phyloP scores from a whole-genome alignment of 2,888 invertebrate species.

The Acrobasis repandana region DNA sequence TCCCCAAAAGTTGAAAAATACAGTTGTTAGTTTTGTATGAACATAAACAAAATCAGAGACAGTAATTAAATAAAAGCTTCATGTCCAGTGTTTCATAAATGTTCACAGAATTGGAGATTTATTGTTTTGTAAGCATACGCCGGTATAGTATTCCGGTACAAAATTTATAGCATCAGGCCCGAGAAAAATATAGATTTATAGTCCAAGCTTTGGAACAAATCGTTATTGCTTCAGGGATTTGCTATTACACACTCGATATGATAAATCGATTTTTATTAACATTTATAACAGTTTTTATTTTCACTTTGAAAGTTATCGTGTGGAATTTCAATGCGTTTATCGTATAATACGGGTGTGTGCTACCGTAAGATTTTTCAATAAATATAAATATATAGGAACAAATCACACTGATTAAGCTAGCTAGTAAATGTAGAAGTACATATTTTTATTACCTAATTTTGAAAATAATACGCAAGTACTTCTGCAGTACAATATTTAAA shows the following conservation, averaged over 20 bases:
- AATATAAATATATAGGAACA: no score
- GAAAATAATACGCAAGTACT: no score
- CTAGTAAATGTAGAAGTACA: no score
- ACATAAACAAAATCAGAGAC: slow-evolving; percentile 5
- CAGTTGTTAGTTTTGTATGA: no score
- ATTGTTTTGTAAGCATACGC: slow-evolving; percentile 70
- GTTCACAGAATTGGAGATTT: slow-evolving; percentile 51
- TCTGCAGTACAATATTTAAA: no score
- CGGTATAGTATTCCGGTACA: slow-evolving; percentile 56
- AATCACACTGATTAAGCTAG: no score
- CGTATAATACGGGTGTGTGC: neutral
- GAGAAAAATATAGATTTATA: slow-evolving; percentile 73
- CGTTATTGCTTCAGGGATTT: slow-evolving; percentile 52
- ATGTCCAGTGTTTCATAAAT: slow-evolving; percentile 36
- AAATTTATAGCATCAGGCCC: slow-evolving; percentile 66
- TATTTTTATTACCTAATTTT: no score
- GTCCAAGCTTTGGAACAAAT: slow-evolving; percentile 57
- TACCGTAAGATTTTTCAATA: no score
- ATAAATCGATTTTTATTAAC: slow-evolving; percentile 23
- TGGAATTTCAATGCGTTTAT: slow-evolving; percentile 8
- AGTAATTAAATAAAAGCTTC: slow-evolving; percentile 28
- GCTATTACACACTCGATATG: slow-evolving; percentile 25
- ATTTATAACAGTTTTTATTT: slow-evolving; percentile 19
- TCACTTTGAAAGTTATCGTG: slow-evolving; percentile 10
- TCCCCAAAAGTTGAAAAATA: no score